Conservation (phyloP, 2,888 invertebrate genomes). For the Cloeon dipterum region DNA sequence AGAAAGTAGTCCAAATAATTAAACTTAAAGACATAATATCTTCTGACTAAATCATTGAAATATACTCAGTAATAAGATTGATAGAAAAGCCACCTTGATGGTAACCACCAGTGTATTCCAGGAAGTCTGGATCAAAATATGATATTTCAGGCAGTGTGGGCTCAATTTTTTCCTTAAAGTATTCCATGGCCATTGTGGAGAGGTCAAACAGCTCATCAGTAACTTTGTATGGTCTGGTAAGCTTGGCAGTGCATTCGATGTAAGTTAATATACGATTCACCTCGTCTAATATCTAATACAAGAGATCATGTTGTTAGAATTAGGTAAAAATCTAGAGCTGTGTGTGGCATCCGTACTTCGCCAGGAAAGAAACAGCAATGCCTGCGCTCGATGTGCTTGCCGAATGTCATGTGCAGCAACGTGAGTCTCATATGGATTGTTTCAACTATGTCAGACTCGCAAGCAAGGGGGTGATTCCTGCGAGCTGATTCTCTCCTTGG, state of each 20-base stretch:
- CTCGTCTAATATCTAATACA: constrained; percentile 64
- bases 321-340: too few relatives aligned
- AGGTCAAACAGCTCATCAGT: constrained; percentile 86
- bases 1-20: too few relatives aligned
- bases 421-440: constrained; percentile 82
- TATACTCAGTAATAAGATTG: too few relatives aligned
- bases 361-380: constrained; percentile 90
- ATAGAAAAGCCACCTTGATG: too few relatives aligned
- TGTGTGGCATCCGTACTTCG: constrained; percentile 46
- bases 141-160: constrained; percentile 72
- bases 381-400: constrained; percentile 80
- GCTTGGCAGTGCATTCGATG: constrained; percentile 56
- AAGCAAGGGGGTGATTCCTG: constrained; percentile 69
- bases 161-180: constrained; percentile 85
- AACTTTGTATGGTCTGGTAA: constrained; percentile 74
- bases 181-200: constrained; percentile 95
- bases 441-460: constrained; percentile 82
- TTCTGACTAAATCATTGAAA: too few relatives aligned
- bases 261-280: constrained; percentile 66
- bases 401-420: constrained; percentile 79
- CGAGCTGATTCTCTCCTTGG: constrained; percentile 78
- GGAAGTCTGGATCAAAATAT: constrained; percentile 66
- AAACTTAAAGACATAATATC: too few relatives aligned
- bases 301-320: too few relatives aligned
- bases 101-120: constrained; percentile 35